A percentile compares a stretch with the other conserved stretches of the same genome.
These are phyloP conservation scores for Ashinkailepas kermadecensis DNA, from an alignment of 2,888 invertebrate genomes.

Conservation along the genomic window DNA sequence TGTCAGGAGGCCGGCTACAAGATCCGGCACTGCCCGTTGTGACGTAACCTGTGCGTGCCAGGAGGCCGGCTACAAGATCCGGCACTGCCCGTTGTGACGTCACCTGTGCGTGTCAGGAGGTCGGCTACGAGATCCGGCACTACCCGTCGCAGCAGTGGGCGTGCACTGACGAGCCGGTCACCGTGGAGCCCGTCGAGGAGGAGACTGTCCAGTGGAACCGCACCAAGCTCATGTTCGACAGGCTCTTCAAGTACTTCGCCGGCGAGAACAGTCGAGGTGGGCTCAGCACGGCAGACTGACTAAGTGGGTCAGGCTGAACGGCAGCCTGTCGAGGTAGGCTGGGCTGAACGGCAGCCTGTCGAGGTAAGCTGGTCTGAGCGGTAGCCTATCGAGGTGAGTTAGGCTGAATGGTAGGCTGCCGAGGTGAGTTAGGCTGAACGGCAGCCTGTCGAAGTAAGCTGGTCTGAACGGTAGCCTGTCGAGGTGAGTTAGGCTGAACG, in stretches of 20 bases:
- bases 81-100: slow-evolving; percentile 27
- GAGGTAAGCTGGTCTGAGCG: too few species aligned
- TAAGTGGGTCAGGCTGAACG: too few species aligned
- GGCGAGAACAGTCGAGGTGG: slow-evolving; percentile 32
- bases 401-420: too few species aligned
- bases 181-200: slow-evolving; percentile 23
- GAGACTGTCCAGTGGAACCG: slow-evolving; percentile 23
- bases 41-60: not conserved
- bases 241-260: slow-evolving; percentile 32
- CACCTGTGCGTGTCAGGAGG: not conserved
- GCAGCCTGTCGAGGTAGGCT: too few species aligned
- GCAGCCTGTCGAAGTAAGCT: too few species aligned
- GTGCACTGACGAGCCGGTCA: slow-evolving; percentile 25
- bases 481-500: too few species aligned
- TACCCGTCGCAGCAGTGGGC: slow-evolving; percentile 31
- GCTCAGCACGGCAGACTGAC: too few species aligned
- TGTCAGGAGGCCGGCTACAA: slow-evolving; percentile 23
- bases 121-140: slow-evolving; percentile 28
- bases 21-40: slow-evolving; percentile 30
- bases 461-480: too few species aligned
- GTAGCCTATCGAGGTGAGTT: too few species aligned
- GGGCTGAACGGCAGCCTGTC: too few species aligned
- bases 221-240: slow-evolving; percentile 31
- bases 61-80: slow-evolving; percentile 27
- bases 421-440: too few species aligned